Base-by-base conservation (phyloP, 1,140 invertebrate genomes). In the Rhyzopertha dominica region DNA sequence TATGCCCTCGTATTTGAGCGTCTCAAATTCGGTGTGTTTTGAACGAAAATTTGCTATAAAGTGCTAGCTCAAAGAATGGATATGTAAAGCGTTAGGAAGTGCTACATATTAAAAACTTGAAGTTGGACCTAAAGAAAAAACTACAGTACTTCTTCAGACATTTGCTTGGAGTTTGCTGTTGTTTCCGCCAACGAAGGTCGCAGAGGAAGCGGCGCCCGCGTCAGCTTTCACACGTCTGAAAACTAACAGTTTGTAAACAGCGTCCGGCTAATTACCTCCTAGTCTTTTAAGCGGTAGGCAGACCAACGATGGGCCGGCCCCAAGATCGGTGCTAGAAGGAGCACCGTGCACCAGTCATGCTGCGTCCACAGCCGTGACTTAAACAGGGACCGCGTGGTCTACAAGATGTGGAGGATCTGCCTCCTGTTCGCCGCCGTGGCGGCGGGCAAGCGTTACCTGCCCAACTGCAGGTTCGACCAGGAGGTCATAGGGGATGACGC, bases 401-500 rank as follows among this genome's bases (percentile, higher is more conserved):
- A 7, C 18, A 38, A 12, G 22, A 34, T 43, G 31, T 22, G n/a
- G n/a, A n/a, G n/a, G n/a, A n/a, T n/a, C 25, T 46, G 42, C 41
- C 40, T 37, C 28, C 35, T 50, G 31, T 26, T 41, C 3, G 29
- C 36, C 31, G 26, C 17, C 12, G 42, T 31, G 17, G 13, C 45
- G 30, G 25, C 17, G 36, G 14, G 16, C 46, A 4, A 44, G 45
- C 26, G 36, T 50, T 65, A 58, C 35, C 36, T 59, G 20, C 62
- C 62, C 14, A 49, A 67, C 8, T 77, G 75, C 55, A 71, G 65
- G 56, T 77, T 73, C 62, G 74, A 77, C 58, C 70, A 73, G 54
- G 70, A 71, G 40, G 66, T 76, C 47, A 73, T 81, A 20, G 75
- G 73, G 43, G 76, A 79, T 59, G 75, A 80, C 48, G 74, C 72